Conservation (phyloP, 2,888 invertebrate genomes). For the Drosophila conformis region DNA sequence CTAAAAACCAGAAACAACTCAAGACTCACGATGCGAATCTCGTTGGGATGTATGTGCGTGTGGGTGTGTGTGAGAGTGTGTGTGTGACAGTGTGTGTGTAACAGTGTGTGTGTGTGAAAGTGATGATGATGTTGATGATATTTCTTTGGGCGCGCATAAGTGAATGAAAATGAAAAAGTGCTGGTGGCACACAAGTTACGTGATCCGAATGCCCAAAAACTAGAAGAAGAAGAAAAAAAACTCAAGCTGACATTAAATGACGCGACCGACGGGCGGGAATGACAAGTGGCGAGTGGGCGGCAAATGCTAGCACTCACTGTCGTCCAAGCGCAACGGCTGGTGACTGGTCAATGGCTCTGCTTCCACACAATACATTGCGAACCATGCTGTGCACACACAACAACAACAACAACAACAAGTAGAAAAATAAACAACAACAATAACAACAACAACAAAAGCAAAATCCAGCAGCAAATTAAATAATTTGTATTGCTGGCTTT, state of each 20-base stretch:
- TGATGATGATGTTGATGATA: slow-evolving; percentile 5
- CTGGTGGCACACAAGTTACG: slow-evolving; percentile 70
- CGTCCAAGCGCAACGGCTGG: slow-evolving; percentile 13
- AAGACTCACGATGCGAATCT: slow-evolving; percentile 4
- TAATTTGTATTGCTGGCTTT: slow-evolving; percentile 69
- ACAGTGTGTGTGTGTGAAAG: slow-evolving; percentile 5
- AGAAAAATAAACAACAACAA: not conserved
- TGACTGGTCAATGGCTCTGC: slow-evolving; percentile 35
- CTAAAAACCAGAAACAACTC: slow-evolving; percentile 11
- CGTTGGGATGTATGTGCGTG: not conserved
- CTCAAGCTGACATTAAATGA: slow-evolving; percentile 43
- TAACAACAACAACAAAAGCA: not conserved
- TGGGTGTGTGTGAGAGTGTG: not conserved
- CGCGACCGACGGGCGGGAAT: slow-evolving; percentile 33
- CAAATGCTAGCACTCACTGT: slow-evolving; percentile 2
- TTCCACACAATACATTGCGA: slow-evolving; percentile 13
- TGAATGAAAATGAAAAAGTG: slow-evolving; percentile 80
- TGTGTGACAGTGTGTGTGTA: not conserved
- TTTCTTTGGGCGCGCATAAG: slow-evolving; percentile 51
- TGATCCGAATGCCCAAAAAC: slow-evolving; percentile 57
- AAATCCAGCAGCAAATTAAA: slow-evolving; percentile 63
- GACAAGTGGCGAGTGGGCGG: slow-evolving; percentile 45
- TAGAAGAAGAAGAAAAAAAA: not conserved
- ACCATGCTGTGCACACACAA: slow-evolving; percentile 20
- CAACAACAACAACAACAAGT: not conserved